These are phyloP conservation scores for Agrypnia vestita DNA, from an alignment of 1,140 invertebrate species.

Conservation along the genomic window DNA sequence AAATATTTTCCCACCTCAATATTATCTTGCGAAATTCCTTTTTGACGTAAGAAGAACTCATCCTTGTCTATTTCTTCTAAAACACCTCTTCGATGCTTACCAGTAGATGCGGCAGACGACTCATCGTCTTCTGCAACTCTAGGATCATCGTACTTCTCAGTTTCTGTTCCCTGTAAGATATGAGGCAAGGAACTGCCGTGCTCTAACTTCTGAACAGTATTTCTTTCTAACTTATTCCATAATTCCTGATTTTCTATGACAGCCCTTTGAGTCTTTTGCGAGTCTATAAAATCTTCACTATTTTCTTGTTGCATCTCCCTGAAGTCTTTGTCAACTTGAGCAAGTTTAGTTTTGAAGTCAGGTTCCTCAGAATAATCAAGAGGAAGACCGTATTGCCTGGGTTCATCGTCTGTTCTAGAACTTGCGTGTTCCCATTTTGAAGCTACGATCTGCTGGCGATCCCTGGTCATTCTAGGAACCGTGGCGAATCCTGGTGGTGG, in stretches of 20 bases:
- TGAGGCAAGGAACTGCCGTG: conserved; percentile 53
- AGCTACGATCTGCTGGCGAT: conserved; percentile 51
- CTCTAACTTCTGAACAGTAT: conserved; percentile 51
- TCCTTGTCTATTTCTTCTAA: conserved; percentile 90
- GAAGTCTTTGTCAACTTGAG: conserved; percentile 59
- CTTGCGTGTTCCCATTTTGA: conserved; percentile 53
- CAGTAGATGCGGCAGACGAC: conserved; percentile 62
- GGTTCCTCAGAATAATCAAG: conserved; percentile 41
- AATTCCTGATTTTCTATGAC: conserved; percentile 55
- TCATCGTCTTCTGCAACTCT: conserved; percentile 56
- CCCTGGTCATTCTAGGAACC: conserved; percentile 64
- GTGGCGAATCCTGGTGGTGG: conserved; percentile 69
- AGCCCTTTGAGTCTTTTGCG: conserved; percentile 45
- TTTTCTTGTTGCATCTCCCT: conserved; percentile 58
- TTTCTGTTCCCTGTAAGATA: conserved; percentile 34
- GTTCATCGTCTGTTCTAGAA: conserved; percentile 50
- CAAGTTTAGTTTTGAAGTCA: conserved; percentile 57
- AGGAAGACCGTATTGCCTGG: conserved; percentile 49
- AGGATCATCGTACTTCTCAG: conserved; percentile 20
- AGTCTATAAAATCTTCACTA: background rate
- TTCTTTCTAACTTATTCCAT: conserved; percentile 58
- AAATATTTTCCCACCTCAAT: conserved; percentile 84
- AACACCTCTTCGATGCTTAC: conserved; percentile 74
- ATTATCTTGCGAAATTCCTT: conserved; percentile 86
- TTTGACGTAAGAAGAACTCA: conserved; percentile 87